Evolutionary conservation across 2,113 vertebrate species (phyloP).

Genomic region (Bufo bufo): DNA sequence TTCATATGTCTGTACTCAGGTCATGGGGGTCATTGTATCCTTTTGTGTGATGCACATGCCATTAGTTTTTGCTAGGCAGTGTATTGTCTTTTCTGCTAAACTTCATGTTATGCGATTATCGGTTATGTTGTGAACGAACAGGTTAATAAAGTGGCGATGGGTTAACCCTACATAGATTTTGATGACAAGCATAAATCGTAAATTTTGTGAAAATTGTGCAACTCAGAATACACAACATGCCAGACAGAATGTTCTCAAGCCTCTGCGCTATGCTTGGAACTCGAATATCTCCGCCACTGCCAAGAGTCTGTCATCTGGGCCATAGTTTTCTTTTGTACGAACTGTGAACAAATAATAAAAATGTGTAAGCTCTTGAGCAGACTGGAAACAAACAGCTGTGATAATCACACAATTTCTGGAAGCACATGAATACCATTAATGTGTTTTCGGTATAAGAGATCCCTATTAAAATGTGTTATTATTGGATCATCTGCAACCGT

Average conservation of each 20-base stretch:
- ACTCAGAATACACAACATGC: constrained; percentile 35
- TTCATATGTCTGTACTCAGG: no score
- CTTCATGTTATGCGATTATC: neutral
- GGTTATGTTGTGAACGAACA: neutral
- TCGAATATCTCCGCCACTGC: neutral
- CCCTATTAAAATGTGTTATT: neutral
- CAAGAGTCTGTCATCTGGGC: constrained; percentile 50
- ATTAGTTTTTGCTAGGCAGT: neutral
- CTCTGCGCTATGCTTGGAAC: constrained; percentile 49
- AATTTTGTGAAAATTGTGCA: constrained; percentile 24
- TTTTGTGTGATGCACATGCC: neutral
- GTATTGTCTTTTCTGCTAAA: neutral
- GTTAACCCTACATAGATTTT: neutral
- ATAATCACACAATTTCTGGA: constrained; percentile 2
- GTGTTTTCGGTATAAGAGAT: neutral
- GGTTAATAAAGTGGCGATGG: neutral
- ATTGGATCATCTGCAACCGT: neutral
- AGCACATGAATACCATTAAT: neutral
- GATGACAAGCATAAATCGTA: constrained; percentile 13
- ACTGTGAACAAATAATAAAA: constrained; percentile 42
- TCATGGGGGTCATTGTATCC: neutral
- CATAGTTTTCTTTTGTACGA: constrained; percentile 36
- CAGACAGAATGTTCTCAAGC: constrained; percentile 53
- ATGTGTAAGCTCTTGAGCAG: constrained; percentile 32
- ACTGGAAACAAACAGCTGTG: constrained; percentile 19